phyloP scores from a whole-genome alignment of 2,797 vertebrate genomes.

The Centropyge bicolor region DNA sequence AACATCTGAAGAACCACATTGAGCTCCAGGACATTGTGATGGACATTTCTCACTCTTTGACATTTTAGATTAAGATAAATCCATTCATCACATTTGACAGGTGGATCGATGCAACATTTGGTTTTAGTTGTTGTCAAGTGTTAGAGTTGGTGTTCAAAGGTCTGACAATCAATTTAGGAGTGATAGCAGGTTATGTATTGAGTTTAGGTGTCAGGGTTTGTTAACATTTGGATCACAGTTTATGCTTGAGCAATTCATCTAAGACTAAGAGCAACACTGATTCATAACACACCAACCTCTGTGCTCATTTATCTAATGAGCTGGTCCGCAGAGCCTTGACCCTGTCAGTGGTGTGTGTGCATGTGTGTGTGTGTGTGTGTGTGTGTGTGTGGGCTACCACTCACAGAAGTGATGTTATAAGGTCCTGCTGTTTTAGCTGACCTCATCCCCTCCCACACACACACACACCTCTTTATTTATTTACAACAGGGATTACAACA shows the following conservation, averaged over 20 bases:
- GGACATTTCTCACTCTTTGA: not conserved
- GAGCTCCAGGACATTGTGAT: not conserved
- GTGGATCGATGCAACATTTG: not conserved
- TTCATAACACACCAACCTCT: not conserved
- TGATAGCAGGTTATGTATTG: not conserved
- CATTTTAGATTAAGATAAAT: not conserved
- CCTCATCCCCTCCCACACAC: conserved; percentile 45
- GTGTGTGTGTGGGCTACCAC: conserved; percentile 12
- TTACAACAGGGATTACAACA: conserved; percentile 49
- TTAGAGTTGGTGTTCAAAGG: not conserved
- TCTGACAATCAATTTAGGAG: not conserved
- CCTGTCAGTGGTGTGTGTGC: not conserved
- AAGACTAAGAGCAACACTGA: not conserved
- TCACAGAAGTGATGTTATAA: conserved; percentile 20
- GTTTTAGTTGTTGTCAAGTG: not conserved
- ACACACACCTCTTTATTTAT: conserved; percentile 51
- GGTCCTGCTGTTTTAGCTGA: conserved; percentile 62
- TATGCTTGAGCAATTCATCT: not conserved
- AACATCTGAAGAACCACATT: not conserved
- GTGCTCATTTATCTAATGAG: not conserved
- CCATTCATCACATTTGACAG: not conserved
- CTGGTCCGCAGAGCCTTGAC: conserved; percentile 4
- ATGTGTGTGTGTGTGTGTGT: not conserved
- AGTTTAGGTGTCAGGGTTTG: not conserved
- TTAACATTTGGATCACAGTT: not conserved